A percentile compares a stretch with the other conserved stretches of the same genome.
Conservation (phyloP, 2,888 invertebrate genomes). For the Calameuta pallipes region DNA sequence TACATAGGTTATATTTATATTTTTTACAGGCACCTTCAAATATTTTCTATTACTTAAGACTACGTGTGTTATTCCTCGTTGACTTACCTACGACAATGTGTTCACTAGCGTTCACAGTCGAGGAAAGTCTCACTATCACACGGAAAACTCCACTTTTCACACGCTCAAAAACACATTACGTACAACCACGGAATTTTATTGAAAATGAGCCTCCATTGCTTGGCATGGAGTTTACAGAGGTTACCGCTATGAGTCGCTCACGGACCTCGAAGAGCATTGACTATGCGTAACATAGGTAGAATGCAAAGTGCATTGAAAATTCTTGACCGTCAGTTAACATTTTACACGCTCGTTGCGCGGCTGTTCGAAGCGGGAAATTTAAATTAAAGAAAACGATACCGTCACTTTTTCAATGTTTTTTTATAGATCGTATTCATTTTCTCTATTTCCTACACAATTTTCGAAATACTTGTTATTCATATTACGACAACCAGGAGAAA, state of each 20-base stretch:
- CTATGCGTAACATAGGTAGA: neutral
- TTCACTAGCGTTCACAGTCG: conserved; percentile 50
- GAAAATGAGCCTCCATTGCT: conserved; percentile 61
- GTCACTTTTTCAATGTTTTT: neutral
- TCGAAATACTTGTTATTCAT: neutral
- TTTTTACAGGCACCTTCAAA: conserved; percentile 26
- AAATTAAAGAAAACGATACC: neutral
- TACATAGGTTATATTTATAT: conserved; percentile 49
- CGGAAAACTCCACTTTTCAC: conserved; percentile 51
- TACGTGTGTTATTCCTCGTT: neutral
- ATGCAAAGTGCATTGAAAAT: neutral
- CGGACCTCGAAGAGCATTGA: neutral
- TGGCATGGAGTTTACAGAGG: conserved; percentile 57
- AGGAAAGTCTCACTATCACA: conserved; percentile 57
- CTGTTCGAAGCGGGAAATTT: neutral
- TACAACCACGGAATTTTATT: conserved; percentile 56
- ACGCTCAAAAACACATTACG: conserved; percentile 58
- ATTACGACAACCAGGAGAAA: neutral
- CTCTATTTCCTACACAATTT: neutral
- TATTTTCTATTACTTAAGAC: conserved; percentile 9
- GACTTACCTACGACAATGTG: conserved; percentile 45
- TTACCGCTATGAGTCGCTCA: conserved; percentile 40
- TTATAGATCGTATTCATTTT: neutral
- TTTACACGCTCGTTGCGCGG: neutral
- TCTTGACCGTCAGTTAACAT: neutral